Percentiles rank a stretch among this genome's conserved stretches.
phyloP scores from a whole-genome alignment of 2,797 vertebrate genomes.

The Lacerta viridis region DNA sequence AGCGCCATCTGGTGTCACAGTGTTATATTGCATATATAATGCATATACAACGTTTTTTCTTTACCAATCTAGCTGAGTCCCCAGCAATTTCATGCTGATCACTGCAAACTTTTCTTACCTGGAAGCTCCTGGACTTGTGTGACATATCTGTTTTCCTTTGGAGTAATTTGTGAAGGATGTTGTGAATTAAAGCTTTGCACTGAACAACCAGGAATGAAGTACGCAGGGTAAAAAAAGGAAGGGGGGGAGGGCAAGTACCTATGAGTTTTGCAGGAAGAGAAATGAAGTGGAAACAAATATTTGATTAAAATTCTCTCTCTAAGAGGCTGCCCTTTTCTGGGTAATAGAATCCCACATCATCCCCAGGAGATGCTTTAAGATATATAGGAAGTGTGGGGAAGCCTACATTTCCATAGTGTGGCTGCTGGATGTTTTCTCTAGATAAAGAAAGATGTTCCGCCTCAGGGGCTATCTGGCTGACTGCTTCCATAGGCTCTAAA shows the following conservation, averaged over 20 bases:
- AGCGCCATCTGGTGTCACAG: too few relatives aligned
- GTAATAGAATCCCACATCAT: background rate
- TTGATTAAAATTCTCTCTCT: slow-evolving; percentile 9
- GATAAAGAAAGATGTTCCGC: slow-evolving; percentile 25
- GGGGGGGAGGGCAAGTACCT: too few relatives aligned
- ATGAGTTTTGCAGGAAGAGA: background rate
- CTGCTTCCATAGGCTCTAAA: slow-evolving; percentile 50
- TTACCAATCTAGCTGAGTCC: too few relatives aligned
- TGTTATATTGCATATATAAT: too few relatives aligned
- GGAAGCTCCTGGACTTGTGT: background rate
- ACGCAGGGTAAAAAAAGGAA: background rate
- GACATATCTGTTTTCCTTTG: background rate
- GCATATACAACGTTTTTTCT: too few relatives aligned
- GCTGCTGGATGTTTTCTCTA: slow-evolving; percentile 13
- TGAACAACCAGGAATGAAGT: background rate
- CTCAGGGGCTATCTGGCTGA: background rate
- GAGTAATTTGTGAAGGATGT: background rate
- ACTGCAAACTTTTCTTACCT: background rate
- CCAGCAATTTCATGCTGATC: too few relatives aligned
- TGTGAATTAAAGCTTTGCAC: background rate
- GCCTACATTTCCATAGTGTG: background rate
- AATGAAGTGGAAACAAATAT: slow-evolving; percentile 4
- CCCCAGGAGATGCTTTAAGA: slow-evolving; percentile 6
- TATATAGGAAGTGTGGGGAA: background rate
- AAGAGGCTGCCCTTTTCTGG: background rate